Base-by-base conservation (phyloP, 2,113 vertebrate genomes). In the Vombatus ursinus region DNA sequence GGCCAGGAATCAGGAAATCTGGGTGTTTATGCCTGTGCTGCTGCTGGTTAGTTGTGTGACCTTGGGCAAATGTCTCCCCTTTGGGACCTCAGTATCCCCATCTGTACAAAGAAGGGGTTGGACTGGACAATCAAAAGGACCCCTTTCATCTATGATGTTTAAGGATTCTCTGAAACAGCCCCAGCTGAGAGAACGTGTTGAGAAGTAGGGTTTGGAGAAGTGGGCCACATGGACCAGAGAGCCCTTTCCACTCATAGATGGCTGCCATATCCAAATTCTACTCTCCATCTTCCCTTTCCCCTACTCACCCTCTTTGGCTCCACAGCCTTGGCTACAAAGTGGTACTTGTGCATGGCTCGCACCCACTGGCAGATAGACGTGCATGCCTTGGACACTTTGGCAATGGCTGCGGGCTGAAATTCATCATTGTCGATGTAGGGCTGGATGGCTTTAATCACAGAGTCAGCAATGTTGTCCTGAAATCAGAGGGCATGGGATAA, bases 341-440 rank as follows among this genome's bases (percentile, higher is more conserved):
- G 99, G 98, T 99, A 99, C 91, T 98, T 98, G 97, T 99, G 98
- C 99, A 99, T 99, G 95, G 99, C 99, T 0, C 98, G 99, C 92
- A 99, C 99, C 99, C 99, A 99, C 98, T 99, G 99, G 97, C 99
- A 99, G 97, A 99, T 99, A 89, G 99, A 99, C 9, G 99, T 99
- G 96, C 99, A 99, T 91, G 99, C 99, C 98, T 99, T 99, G 98
- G 99, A 99, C 90, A 99, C 99, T 95, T 99, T 99, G 97, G 99
- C 98, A 0, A 99, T 99, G 96, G 99, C 98, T 0, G 99, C 98
- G 0, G 99, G 99, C 97, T 99, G 99, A 96, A 99, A 99, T 95
- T 99, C 99, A 22, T 99, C 98, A 1, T 99, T 99, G 97, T 99
- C 99, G 0, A 99, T 99, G 97, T 99, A 99, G 0, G 99, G 99